These are phyloP conservation scores for Melinopterus prodromus DNA, from an alignment of 2,888 invertebrate genomes.

Conservation along the genomic window DNA sequence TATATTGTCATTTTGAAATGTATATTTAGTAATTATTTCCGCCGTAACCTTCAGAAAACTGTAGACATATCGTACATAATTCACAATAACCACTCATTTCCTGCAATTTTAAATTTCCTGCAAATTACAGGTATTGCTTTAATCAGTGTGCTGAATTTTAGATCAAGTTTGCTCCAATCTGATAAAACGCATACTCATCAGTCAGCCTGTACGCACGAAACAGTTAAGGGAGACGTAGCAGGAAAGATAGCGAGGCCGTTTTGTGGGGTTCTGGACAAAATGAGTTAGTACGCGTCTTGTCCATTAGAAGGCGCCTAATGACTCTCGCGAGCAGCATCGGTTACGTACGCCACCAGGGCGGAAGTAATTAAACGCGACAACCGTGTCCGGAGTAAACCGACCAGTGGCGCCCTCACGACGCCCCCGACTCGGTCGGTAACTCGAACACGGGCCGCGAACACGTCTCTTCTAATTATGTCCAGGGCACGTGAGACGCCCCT, in stretches of 20 bases:
- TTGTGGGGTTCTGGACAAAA: background rate
- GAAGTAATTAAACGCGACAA: constrained; percentile 4
- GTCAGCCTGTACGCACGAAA: background rate
- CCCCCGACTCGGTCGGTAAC: background rate
- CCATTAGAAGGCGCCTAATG: background rate
- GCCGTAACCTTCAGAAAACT: no score
- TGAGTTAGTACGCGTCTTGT: background rate
- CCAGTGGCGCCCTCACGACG: background rate
- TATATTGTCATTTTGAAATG: no score
- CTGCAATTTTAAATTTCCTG: no score
- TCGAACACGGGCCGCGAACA: background rate
- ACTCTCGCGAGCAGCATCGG: constrained; percentile 4
- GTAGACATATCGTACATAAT: no score
- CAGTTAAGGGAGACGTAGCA: background rate
- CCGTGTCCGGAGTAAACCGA: background rate
- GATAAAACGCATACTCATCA: background rate
- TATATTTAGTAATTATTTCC: no score
- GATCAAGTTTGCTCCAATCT: background rate
- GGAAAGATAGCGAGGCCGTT: background rate
- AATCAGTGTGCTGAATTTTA: no score
- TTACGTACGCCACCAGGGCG: background rate
- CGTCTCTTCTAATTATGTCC: constrained; percentile 4
- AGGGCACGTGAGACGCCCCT: background rate
- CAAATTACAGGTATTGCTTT: no score
- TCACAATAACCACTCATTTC: no score